A percentile compares a stretch with the other conserved stretches of the same genome.
phyloP scores from a whole-genome alignment of 2,113 vertebrate species.

The Thalassoma bifasciatum region DNA sequence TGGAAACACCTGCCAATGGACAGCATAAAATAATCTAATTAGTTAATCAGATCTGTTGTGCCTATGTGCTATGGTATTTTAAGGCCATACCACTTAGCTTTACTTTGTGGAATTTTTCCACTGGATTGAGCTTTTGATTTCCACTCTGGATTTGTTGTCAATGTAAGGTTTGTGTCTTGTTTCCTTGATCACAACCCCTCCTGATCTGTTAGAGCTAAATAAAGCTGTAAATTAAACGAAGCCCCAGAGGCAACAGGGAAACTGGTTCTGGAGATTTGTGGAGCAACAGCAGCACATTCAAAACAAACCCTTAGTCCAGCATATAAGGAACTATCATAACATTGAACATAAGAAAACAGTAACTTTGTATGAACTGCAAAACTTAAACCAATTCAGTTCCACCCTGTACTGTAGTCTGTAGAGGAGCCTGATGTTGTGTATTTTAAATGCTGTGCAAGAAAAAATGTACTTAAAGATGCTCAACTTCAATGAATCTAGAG shows the following conservation, averaged over 20 bases:
- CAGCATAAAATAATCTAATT: background rate
- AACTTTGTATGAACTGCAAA: no score
- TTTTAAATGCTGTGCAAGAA: no score
- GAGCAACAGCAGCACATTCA: background rate
- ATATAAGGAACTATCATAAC: no score
- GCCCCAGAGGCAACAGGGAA: constrained; percentile 10
- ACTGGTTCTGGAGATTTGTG: constrained; percentile 30
- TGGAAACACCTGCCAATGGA: background rate
- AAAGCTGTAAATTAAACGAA: constrained; percentile 17
- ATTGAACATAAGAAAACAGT: no score
- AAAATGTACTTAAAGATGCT: no score
- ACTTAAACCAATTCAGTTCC: no score
- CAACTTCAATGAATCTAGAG: no score
- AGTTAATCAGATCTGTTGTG: background rate
- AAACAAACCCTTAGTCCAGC: no score
- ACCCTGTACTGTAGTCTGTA: no score
- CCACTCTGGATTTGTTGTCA: background rate
- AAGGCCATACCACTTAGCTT: background rate
- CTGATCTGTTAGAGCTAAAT: constrained; percentile 16
- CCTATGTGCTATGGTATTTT: background rate
- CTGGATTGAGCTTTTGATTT: background rate
- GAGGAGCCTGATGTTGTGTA: no score
- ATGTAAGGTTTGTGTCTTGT: background rate
- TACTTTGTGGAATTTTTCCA: background rate
- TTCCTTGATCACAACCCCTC: background rate